Conservation (phyloP, 1,140 invertebrate genomes). For the Oncopeltus fasciatus region DNA sequence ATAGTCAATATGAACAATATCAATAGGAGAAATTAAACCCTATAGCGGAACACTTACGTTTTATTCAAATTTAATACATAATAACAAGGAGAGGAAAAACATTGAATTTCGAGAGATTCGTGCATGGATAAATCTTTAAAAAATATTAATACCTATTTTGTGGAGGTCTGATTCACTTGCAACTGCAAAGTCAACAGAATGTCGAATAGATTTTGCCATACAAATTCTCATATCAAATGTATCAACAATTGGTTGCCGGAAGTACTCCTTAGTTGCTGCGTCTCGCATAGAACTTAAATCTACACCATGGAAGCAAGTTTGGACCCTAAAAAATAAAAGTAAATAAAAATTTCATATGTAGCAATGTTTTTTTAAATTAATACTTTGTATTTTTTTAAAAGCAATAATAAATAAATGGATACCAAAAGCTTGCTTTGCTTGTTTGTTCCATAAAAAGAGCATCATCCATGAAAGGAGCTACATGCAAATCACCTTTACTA, state of each 20-base stretch:
- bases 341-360: slow-evolving; percentile 89
- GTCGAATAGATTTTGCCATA: slow-evolving; percentile 84
- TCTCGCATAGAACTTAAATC: slow-evolving; percentile 80
- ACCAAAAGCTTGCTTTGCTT: slow-evolving; percentile 98
- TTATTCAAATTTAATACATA: no score
- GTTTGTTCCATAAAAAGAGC: slow-evolving; percentile 96
- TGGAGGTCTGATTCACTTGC: slow-evolving; percentile 90
- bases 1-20: no score
- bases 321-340: slow-evolving; percentile 43
- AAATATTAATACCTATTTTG: slow-evolving; percentile 51
- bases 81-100: no score
- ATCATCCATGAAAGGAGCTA: slow-evolving; percentile 98
- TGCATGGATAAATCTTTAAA: background rate
- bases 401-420: no score
- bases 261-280: slow-evolving; percentile 93
- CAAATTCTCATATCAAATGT: slow-evolving; percentile 98
- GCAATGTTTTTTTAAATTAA: slow-evolving; percentile 32
- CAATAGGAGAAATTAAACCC: no score
- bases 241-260: slow-evolving; percentile 96
- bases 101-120: no score
- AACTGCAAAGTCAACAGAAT: slow-evolving; percentile 89
- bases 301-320: slow-evolving; percentile 95
- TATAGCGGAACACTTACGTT: no score
- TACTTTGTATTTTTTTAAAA: background rate
- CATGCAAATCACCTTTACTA: slow-evolving; percentile 85